Conservation (phyloP, 2,888 invertebrate genomes). For the Drosophila nr. perissopoda region DNA sequence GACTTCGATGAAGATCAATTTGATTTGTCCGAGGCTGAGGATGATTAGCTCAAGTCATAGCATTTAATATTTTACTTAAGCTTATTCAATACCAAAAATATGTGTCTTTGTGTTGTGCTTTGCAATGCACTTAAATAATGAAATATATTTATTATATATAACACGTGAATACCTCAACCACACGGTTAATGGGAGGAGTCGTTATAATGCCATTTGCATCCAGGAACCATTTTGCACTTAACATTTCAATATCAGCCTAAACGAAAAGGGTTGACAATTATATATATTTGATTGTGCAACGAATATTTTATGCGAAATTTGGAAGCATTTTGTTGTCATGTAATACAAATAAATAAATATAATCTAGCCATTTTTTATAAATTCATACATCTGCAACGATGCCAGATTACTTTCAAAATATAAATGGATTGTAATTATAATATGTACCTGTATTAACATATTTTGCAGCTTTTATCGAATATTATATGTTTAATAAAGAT, state of each 20-base stretch:
- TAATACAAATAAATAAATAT: neutral
- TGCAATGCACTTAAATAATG: neutral
- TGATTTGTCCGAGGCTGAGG: slow-evolving; percentile 78
- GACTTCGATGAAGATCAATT: slow-evolving; percentile 83
- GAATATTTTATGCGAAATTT: neutral
- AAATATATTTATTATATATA: neutral
- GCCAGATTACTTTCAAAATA: neutral
- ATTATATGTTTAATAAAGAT: neutral
- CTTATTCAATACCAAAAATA: slow-evolving; percentile 24
- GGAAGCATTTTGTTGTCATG: neutral
- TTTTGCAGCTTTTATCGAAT: neutral
- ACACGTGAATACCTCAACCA: neutral
- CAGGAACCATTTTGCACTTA: neutral
- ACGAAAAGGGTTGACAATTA: neutral
- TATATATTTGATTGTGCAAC: neutral
- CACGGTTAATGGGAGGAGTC: too few relatives aligned
- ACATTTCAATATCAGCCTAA: neutral
- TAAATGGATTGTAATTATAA: neutral
- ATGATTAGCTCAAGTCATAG: slow-evolving; percentile 27
- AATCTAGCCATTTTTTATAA: neutral
- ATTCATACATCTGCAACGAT: neutral
- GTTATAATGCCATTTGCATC: neutral
- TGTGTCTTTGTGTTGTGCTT: neutral
- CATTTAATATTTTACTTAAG: slow-evolving; percentile 22
- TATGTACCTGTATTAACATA: neutral